Percentiles rank a stretch among this genome's conserved stretches.
phyloP scores from a whole-genome alignment of 2,113 vertebrate species.

The Cromileptes altivelis region DNA sequence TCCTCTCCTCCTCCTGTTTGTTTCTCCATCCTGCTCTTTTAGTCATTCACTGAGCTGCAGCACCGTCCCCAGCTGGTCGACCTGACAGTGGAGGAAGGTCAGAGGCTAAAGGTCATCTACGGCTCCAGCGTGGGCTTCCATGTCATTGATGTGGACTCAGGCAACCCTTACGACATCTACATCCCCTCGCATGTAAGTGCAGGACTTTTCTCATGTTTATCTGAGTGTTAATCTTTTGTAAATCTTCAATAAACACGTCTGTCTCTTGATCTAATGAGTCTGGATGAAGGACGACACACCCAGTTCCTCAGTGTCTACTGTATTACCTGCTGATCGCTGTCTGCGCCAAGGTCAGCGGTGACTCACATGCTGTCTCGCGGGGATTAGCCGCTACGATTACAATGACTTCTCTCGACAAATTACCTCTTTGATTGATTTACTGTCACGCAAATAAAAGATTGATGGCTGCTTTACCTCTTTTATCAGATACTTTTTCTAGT shows the following conservation, averaged over 20 bases:
- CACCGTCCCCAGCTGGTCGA: constrained; percentile 96
- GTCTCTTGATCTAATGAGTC: background rate
- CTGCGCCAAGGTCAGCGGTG: background rate
- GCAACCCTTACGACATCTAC: constrained; percentile 98
- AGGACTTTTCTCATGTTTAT: background rate
- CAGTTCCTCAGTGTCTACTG: background rate
- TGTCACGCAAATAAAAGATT: background rate
- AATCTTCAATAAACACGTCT: background rate
- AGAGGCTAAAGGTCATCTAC: constrained; percentile 98
- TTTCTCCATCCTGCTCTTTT: background rate
- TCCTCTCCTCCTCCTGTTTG: background rate
- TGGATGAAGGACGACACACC: background rate
- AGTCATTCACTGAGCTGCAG: constrained; percentile 98
- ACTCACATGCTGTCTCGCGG: background rate
- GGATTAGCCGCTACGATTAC: background rate
- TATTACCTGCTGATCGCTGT: background rate
- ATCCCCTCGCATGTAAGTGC: constrained; percentile 96
- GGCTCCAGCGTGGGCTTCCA: constrained; percentile 98
- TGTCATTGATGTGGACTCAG: constrained; percentile 98
- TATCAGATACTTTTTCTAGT: background rate
- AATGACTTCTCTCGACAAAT: background rate
- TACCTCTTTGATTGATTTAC: constrained; percentile 21
- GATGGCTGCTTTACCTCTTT: background rate
- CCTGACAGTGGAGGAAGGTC: constrained; percentile 97
- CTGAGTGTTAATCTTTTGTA: background rate